phyloP scores from a whole-genome alignment of 2,113 vertebrate species.

The Gymnocephalus cernua region DNA sequence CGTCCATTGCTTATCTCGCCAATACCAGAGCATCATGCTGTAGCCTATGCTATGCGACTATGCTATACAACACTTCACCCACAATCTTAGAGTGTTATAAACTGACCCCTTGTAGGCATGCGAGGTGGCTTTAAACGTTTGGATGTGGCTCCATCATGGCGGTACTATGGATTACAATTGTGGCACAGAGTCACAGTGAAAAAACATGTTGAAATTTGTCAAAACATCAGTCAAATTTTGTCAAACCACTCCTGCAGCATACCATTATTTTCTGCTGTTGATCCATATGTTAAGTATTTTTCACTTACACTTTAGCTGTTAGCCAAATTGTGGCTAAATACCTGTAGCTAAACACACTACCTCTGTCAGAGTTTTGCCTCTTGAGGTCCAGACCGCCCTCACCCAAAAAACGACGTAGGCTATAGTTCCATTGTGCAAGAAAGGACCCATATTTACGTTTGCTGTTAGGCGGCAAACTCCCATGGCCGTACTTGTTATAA shows the following conservation, averaged over 20 bases:
- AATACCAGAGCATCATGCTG: neutral
- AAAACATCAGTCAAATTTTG: neutral
- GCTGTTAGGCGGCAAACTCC: too few species aligned
- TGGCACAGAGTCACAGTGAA: neutral
- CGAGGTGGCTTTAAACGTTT: neutral
- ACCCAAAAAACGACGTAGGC: too few species aligned
- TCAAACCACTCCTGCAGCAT: neutral
- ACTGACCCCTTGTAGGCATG: neutral
- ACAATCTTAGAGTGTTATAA: neutral
- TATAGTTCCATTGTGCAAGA: too few species aligned
- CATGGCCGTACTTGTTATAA: too few species aligned
- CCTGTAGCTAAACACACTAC: neutral
- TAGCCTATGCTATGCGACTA: neutral
- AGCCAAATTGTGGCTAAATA: neutral
- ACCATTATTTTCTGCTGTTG: too few species aligned
- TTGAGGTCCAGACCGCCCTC: too few species aligned
- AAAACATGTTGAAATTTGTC: neutral
- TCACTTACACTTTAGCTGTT: neutral
- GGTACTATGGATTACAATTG: neutral
- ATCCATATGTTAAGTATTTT: neutral
- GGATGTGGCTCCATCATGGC: neutral
- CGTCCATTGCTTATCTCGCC: neutral
- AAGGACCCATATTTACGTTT: too few species aligned
- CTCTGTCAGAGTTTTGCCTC: too few species aligned
- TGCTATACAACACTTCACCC: neutral